Percentiles rank a stretch among this genome's conserved stretches.
These are phyloP conservation scores for Onychomys torridus DNA, from an alignment of 2,797 vertebrate genomes.

Conservation along the genomic window DNA sequence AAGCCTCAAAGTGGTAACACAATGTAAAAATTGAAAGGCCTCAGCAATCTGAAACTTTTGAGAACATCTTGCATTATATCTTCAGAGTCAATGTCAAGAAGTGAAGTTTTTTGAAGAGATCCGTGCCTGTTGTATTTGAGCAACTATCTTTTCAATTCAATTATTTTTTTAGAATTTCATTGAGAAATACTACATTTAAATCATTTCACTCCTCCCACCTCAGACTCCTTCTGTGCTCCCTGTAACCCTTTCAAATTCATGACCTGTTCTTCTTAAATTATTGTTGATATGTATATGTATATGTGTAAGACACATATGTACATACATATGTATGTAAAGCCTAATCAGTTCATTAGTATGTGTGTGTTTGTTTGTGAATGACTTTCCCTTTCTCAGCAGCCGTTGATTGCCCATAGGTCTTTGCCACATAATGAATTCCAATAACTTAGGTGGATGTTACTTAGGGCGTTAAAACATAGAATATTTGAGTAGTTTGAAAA, in stretches of 20 bases:
- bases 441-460: background rate
- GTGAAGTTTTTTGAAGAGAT: accelerated
- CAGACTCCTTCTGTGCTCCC: background rate
- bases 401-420: background rate
- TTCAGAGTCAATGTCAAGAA: background rate
- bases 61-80: background rate
- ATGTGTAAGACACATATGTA: background rate
- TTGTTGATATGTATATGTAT: too few relatives aligned
- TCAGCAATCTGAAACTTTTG: background rate
- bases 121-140: background rate
- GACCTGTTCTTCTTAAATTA: background rate
- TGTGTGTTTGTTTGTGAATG: background rate
- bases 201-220: background rate
- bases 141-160: background rate
- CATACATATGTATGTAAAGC: background rate
- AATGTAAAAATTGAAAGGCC: background rate
- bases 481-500: background rate
- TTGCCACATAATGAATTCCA: background rate
- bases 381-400: background rate
- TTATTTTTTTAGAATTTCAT: background rate
- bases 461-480: background rate
- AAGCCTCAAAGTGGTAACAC: background rate
- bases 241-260: background rate
- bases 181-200: background rate
- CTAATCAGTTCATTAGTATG: background rate